A percentile compares a stretch with the other conserved stretches of the same genome.
Evolutionary conservation across 2,797 vertebrate species (phyloP).

Genomic region (Cheirogaleus major): DNA sequence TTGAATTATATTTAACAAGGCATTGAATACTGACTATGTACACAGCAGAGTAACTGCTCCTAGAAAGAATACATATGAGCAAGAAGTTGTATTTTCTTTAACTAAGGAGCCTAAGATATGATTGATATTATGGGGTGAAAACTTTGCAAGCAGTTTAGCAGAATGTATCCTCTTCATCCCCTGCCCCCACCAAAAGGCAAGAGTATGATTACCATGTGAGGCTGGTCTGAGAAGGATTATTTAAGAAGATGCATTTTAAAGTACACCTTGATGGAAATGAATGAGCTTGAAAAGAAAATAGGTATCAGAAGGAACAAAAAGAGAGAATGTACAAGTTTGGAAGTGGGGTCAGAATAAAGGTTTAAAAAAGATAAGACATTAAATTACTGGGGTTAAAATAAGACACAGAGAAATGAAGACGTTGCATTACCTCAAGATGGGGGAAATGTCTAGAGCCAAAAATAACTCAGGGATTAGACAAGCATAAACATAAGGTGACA

Average conservation of each 20-base stretch:
- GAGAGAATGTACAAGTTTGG: background rate
- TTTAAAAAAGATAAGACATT: background rate
- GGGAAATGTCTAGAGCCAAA: background rate
- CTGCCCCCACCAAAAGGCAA: background rate
- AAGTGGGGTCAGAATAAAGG: background rate
- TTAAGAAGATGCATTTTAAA: background rate
- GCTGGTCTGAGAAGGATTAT: background rate
- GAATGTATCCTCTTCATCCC: background rate
- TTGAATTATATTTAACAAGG: background rate
- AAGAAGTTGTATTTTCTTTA: background rate
- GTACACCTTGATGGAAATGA: background rate
- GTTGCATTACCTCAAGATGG: background rate
- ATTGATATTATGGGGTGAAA: background rate
- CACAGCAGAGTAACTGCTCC: background rate
- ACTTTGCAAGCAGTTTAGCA: background rate
- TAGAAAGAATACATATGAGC: constrained; percentile 2
- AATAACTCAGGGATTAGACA: background rate
- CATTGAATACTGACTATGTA: background rate
- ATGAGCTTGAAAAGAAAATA: background rate
- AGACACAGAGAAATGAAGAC: background rate
- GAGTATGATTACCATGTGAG: background rate
- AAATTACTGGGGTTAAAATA: background rate
- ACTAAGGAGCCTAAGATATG: background rate
- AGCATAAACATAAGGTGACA: background rate
- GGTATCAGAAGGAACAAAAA: background rate